Evolutionary conservation across 2,797 vertebrate genomes (phyloP), one percentile per base, ranked within the genome.

Genomic region (Falco concolor): DNA sequence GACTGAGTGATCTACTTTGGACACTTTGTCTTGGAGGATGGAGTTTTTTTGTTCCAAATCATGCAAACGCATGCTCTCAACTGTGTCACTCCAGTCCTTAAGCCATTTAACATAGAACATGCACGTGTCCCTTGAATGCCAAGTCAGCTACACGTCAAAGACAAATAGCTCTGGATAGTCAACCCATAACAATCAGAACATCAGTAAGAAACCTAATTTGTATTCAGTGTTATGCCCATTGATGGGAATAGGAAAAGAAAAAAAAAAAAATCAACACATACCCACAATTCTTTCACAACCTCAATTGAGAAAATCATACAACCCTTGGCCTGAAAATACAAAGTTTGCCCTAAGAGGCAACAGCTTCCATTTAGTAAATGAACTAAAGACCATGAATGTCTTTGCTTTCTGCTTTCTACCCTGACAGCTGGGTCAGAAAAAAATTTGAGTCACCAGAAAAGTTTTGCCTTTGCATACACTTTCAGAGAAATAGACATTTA

Each of bases 21-120:
- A 89, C 84, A 82, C 23, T 75, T 47, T 67, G 53, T 57, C 72
- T 80, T 50, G 30, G 50, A 86, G 36, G 57, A 92, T 6, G 45
- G 23, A 75, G 19, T 10, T 61, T 87, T 87, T 96, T 70, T 77
- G 53, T 68, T 96, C 90, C 93, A 96, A 85, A 74, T 84, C 65
- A 84, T 38, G 77, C 45, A 82, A 36, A 52, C 1, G 1, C 34
- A 74, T 42, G 40, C 40, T 42, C 40, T 42, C 88, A 96, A 90
- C 72, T 90, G 88, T 87, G 90, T 83, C 86, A 88, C 90, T 92
- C 72, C 36, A 78, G 79, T 92, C 67, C 59, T 89, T 85, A 95
- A 97, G 89, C 89, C 84, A 84, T 88, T 94, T 92, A 95, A 93
- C 83, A 86, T 27, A 68, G 54, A 96, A 83, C 91, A 89, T 1